A percentile compares a stretch with the other conserved stretches of the same genome.
phyloP scores from a whole-genome alignment of 1,140 invertebrate genomes.

The Chlorops oryzae region DNA sequence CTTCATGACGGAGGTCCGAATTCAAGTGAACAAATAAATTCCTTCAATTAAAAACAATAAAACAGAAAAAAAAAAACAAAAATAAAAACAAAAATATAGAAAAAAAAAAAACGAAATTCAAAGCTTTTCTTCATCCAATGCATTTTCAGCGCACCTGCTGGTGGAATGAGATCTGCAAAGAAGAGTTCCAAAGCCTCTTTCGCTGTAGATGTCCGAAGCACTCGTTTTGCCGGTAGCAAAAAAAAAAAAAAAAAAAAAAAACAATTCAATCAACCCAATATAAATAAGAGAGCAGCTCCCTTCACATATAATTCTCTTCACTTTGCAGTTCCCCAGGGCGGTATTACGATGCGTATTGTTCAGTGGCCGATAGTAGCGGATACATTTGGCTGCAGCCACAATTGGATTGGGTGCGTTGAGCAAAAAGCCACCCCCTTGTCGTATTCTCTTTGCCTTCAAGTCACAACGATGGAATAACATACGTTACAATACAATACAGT shows the following conservation, averaged over 20 bases:
- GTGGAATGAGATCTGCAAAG: conserved; percentile 90
- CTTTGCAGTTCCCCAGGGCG: conserved; percentile 60
- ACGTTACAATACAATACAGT: too few relatives aligned
- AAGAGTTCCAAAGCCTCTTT: conserved; percentile 81
- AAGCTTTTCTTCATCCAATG: too few relatives aligned
- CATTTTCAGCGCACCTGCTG: conserved; percentile 85
- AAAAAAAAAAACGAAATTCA: too few relatives aligned
- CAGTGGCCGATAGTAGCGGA: conserved; percentile 82
- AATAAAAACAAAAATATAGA: too few relatives aligned
- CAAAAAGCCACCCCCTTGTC: too few relatives aligned
- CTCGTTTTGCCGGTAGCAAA: conserved; percentile 70
- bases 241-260: background rate
- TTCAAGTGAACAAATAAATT: too few relatives aligned
- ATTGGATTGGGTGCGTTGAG: conserved; percentile 49
- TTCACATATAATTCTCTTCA: background rate
- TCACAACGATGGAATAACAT: too few relatives aligned
- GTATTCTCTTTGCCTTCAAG: too few relatives aligned
- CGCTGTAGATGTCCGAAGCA: conserved; percentile 79
- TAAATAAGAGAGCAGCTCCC: too few relatives aligned
- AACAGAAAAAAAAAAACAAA: too few relatives aligned
- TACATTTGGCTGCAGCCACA: conserved; percentile 80
- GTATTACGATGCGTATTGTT: conserved; percentile 86
- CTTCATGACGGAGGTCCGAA: conserved; percentile 69
- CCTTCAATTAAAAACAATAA: too few relatives aligned
- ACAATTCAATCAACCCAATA: too few relatives aligned